Evolutionary conservation across 1,140 invertebrate species (phyloP), one percentile per base, ranked within the genome.

Genomic region (Ostrea denselamellosa): DNA sequence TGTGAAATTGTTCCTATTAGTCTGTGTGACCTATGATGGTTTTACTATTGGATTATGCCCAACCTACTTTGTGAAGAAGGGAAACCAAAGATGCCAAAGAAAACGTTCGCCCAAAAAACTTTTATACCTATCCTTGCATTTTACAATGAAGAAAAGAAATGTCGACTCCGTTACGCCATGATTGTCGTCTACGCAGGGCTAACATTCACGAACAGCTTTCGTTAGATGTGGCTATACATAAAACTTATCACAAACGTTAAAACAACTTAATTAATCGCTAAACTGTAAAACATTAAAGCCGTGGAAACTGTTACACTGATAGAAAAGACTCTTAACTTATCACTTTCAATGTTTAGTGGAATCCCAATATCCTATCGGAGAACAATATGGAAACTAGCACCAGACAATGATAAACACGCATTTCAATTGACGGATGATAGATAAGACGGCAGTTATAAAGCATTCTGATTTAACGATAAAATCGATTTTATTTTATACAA

Each of bases 1-100:
- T 25, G 68, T 77, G 25, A 77, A 77, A 77, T 77, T 77, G 68
- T 77, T 77, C 28, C 68, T 77, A 77, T 77, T 77, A 77, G 68
- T 77, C 28, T 77, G 28, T 25, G 7, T 44, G 68, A 25, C 68
- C 68, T 77, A 14, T 77, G 68, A 77, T 62, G 25, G 8, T 34
- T 8, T 34, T 34, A 34, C n/a, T 7, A 62, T 77, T 77, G 28
- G 25, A n/a, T 62, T 62, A 19, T 62, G 5, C 7, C 19, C n/a
- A 62, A n/a, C 17, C 56, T 19, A n/a, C 56, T 62, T 14, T 19
- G 56, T 62, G 5, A 62, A 62, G n/a, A 62, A 62, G 17, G 17
- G 17, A 62, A 3, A 58, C n/a, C n/a, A n/a, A n/a, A n/a, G n/a
- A n/a, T n/a, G 10, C 56, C 19, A 62, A n/a, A n/a, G 56, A 44